Evolutionary conservation across 2,113 vertebrate species (phyloP), one percentile per base, ranked within the genome.

Genomic region (Corydoras maculifer): DNA sequence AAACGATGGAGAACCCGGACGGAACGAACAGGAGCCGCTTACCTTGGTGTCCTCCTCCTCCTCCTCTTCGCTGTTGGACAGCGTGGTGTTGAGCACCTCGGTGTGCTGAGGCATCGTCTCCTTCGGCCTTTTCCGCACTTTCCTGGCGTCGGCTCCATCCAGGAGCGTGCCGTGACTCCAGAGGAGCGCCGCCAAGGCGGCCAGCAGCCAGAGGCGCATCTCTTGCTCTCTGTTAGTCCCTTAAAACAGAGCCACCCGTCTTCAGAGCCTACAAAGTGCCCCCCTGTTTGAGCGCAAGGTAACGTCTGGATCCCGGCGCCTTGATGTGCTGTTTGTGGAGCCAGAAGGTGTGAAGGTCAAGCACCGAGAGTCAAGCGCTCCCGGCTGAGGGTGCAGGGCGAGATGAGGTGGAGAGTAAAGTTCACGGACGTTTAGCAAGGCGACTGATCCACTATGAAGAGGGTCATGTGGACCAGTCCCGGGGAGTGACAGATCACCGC

Each of bases 21-120:
- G 48, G 31, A 73, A 29, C 18, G 50, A 7, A 54, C 12, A 8
- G 61, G 30, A 63, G 14, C 53, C 4, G n/a, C 51, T 68, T 75
- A 79, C 77, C 94, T 95, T 92, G 73, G 87, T 77, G 75, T 77
- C 82, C 59, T 84, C 89, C 0, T 85, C 87, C 54, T 90, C 82
- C 57, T 94, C 91, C 59, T 94, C 91, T 49, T 96, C 92, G 0
- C 89, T 91, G 91, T 91, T 91, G 62, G 92, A 91, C 8, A 90
- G 68, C 0, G 93, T 93, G 9, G 88, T 65, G 58, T 92, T 96
- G 82, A 86, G 88, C 9, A 89, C 80, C 79, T 93, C 91, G 0
- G 89, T 90, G 32, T 87, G 86, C 74, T 91, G 92, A 9, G 86
- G 85, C 0, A 84, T 82, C 0, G 80, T 84, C 68, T 92, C 92